Evolutionary conservation across 2,113 vertebrate genomes (phyloP).

Genomic region (Formicarius rufipectus): DNA sequence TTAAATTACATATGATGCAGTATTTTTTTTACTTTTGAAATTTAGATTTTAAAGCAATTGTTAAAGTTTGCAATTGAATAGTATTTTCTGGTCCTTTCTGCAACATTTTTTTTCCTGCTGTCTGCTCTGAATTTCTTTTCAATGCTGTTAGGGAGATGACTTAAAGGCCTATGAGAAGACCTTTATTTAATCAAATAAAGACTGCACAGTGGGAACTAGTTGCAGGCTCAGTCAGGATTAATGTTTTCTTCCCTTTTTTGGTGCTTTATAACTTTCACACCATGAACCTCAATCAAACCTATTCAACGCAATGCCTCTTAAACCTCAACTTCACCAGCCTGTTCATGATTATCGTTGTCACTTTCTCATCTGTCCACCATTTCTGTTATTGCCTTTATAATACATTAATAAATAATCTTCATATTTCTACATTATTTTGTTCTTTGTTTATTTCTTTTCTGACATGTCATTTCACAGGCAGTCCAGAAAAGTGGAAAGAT

Average conservation of each 20-base stretch:
- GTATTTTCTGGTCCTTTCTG: not conserved
- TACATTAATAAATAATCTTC: slow-evolving; percentile 57
- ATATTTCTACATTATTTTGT: slow-evolving; percentile 63
- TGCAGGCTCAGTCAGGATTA: not conserved
- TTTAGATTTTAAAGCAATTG: not conserved
- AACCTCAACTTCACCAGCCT: not conserved
- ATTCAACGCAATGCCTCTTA: not conserved
- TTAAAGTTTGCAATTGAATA: not conserved
- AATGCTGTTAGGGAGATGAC: not conserved
- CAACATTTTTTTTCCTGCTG: not conserved
- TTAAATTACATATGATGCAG: not conserved
- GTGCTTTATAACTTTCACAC: not conserved
- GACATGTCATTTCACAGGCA: slow-evolving; percentile 84
- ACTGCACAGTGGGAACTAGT: not conserved
- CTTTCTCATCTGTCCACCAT: slow-evolving; percentile 22
- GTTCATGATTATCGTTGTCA: not conserved
- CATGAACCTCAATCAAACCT: not conserved
- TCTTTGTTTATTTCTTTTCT: slow-evolving; percentile 71
- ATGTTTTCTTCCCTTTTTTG: not conserved
- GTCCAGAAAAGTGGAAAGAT: slow-evolving; percentile 88
- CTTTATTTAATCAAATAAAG: not conserved
- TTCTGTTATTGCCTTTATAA: slow-evolving; percentile 37
- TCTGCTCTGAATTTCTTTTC: not conserved
- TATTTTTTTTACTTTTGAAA: not conserved
- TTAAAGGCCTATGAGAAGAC: not conserved